phyloP scores from a whole-genome alignment of 92 coral and sea anemone species.

The Galaxea fascicularis region DNA sequence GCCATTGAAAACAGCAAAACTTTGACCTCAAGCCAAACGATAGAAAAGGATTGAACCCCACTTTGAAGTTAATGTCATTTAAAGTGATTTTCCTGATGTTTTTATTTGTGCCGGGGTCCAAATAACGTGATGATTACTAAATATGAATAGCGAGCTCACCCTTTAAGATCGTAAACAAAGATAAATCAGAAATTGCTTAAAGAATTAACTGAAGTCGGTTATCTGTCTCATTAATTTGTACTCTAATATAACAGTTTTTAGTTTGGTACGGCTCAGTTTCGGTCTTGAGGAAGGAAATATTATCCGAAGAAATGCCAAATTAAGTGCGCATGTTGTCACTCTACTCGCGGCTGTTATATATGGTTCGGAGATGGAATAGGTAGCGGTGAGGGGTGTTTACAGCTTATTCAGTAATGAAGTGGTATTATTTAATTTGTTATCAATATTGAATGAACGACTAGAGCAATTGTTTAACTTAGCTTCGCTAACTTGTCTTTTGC shows the following conservation, averaged over 20 bases:
- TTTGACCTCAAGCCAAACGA: conserved; percentile 50
- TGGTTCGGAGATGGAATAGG: neutral
- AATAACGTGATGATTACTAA: neutral
- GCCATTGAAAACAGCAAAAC: conserved; percentile 26
- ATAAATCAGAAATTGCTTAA: neutral
- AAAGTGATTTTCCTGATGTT: conserved; percentile 37
- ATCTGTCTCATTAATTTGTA: no score
- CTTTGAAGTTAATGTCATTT: conserved; percentile 6
- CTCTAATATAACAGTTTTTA: no score
- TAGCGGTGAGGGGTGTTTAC: neutral
- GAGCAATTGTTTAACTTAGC: neutral
- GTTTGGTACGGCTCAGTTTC: no score
- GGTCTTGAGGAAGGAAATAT: no score
- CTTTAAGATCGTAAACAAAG: neutral
- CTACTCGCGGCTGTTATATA: neutral
- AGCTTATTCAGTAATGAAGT: neutral
- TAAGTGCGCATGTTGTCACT: no score
- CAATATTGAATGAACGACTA: neutral
- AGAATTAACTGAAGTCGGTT: neutral
- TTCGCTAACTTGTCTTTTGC: conserved; percentile 11
- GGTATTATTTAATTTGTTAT: neutral
- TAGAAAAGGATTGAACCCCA: conserved; percentile 32
- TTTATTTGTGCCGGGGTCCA: conserved; percentile 20
- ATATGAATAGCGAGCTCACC: neutral
- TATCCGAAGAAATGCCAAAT: no score